These are phyloP conservation scores for Leptinotarsa juncta DNA, from an alignment of 2,888 invertebrate genomes.

Conservation along the genomic window DNA sequence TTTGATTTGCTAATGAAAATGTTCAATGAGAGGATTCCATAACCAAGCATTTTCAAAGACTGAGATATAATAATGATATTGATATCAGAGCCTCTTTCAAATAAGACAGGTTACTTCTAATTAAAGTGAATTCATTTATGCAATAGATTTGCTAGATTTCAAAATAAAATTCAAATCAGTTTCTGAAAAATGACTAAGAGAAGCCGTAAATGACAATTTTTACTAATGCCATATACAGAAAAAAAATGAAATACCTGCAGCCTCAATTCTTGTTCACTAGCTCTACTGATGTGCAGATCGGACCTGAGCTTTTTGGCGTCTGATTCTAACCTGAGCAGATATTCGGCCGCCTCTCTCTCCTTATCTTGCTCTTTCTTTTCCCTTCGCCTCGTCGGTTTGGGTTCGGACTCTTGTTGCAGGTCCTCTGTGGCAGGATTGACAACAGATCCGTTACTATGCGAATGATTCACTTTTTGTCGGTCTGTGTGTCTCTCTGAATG, in stretches of 20 bases:
- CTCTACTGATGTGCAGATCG: conserved; percentile 80
- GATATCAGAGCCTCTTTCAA: too few relatives aligned
- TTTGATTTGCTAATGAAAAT: too few relatives aligned
- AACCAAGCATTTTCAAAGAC: too few relatives aligned
- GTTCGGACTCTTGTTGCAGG: conserved; percentile 28
- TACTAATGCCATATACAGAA: conserved; percentile 1
- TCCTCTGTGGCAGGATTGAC: conserved; percentile 46
- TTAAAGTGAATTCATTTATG: too few relatives aligned
- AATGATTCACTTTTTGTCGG: conserved; percentile 53
- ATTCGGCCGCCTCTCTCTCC: conserved; percentile 67
- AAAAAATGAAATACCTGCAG: conserved; percentile 69
- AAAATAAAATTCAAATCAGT: too few relatives aligned
- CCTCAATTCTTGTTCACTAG: conserved; percentile 78
- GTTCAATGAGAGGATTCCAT: too few relatives aligned
- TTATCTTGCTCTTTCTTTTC: conserved; percentile 65
- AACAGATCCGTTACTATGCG: conserved; percentile 60
- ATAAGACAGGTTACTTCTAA: too few relatives aligned
- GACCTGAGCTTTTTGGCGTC: conserved; percentile 78
- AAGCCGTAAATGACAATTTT: neutral
- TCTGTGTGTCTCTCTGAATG: conserved; percentile 51
- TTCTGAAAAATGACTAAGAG: too few relatives aligned
- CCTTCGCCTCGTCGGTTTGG: conserved; percentile 53
- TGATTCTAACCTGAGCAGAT: conserved; percentile 74
- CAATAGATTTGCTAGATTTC: too few relatives aligned
- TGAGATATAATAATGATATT: too few relatives aligned